Conservation (phyloP, 2,888 invertebrate genomes). For the Tridacna gigas region DNA sequence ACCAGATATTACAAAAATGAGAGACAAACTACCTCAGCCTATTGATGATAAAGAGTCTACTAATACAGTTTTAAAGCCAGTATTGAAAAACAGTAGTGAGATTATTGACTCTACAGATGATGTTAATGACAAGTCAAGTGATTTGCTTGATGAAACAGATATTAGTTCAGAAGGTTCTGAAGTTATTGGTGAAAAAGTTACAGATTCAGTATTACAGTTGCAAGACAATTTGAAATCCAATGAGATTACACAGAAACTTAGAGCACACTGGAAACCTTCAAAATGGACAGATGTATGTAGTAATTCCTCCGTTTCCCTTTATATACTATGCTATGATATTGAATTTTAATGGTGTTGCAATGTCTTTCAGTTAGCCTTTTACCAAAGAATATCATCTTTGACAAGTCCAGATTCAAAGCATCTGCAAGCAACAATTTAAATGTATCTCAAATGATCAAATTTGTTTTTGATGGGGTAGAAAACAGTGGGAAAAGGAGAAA, state of each 20-base stretch:
- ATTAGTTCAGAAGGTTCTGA: not conserved
- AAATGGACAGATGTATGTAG: slow-evolving; percentile 67
- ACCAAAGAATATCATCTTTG: no score
- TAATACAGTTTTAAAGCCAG: slow-evolving; percentile 8
- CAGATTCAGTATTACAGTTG: slow-evolving; percentile 1
- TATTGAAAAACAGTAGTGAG: slow-evolving; percentile 3
- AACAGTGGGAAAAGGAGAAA: no score
- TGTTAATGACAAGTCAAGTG: slow-evolving; percentile 6
- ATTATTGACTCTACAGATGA: not conserved
- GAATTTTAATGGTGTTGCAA: no score
- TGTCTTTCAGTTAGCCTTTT: no score
- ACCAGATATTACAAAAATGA: slow-evolving; percentile 4
- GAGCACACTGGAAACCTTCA: slow-evolving; percentile 55
- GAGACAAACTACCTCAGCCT: slow-evolving; percentile 16
- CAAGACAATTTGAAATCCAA: slow-evolving; percentile 26
- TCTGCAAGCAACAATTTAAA: no score
- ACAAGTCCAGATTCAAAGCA: no score
- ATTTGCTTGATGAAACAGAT: slow-evolving; percentile 2
- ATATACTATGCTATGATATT: no score
- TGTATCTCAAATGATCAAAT: no score
- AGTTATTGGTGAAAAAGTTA: not conserved
- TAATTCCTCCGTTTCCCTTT: not conserved
- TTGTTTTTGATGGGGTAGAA: no score
- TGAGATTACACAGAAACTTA: slow-evolving; percentile 8
- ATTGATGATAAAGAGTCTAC: not conserved